Conservation (phyloP, 2,888 invertebrate species). For the Cerastis leucographa region DNA sequence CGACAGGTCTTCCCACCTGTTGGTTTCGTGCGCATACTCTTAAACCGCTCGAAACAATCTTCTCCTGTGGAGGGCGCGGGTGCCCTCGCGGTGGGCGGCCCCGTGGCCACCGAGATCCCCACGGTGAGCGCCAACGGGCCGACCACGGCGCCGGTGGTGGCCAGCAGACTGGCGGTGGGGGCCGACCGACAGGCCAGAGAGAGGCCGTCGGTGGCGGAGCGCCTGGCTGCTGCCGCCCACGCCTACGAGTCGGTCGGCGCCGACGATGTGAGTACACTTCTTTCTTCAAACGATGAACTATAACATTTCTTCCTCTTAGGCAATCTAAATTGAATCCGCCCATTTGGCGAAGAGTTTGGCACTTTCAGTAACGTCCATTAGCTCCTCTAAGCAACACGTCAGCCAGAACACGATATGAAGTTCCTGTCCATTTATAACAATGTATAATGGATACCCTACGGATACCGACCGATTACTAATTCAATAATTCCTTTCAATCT, state of each 20-base stretch:
- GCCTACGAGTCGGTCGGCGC: slow-evolving; percentile 69
- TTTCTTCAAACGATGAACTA: slow-evolving; percentile 10
- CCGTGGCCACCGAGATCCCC: slow-evolving; percentile 38
- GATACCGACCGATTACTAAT: not conserved
- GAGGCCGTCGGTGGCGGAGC: slow-evolving; percentile 67
- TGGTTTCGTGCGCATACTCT: slow-evolving; percentile 24
- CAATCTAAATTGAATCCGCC: not conserved
- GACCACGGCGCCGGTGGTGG: slow-evolving; percentile 49
- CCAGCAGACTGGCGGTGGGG: slow-evolving; percentile 72
- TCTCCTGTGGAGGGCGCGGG: slow-evolving; percentile 59
- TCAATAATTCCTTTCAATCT: not conserved
- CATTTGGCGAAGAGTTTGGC: not conserved
- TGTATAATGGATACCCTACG: not conserved
- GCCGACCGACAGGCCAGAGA: slow-evolving; percentile 45
- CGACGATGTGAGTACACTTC: slow-evolving; percentile 77
- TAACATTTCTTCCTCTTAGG: slow-evolving; percentile 4
- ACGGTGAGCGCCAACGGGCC: slow-evolving; percentile 43
- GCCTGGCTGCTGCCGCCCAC: slow-evolving; percentile 54
- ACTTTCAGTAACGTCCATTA: slow-evolving; percentile 1
- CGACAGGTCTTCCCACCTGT: slow-evolving; percentile 43
- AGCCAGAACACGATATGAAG: not conserved
- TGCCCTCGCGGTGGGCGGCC: slow-evolving; percentile 58
- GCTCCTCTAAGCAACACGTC: not conserved
- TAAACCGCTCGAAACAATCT: slow-evolving; percentile 38
- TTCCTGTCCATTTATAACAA: not conserved